Base-by-base conservation (phyloP, 2,113 vertebrate genomes). In the Myotis davidii region DNA sequence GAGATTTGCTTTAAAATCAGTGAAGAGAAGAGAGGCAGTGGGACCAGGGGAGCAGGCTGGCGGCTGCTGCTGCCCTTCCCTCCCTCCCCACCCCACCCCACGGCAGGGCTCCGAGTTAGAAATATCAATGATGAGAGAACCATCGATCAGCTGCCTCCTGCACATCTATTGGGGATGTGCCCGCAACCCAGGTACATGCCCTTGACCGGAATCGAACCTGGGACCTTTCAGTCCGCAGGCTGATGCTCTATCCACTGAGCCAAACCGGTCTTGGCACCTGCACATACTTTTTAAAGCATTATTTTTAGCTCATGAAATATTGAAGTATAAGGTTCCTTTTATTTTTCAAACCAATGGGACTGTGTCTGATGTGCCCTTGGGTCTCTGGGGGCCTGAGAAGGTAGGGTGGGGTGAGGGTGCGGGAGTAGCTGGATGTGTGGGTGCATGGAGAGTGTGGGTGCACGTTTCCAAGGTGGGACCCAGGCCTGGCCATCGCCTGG, bases 291-390 rank as follows among this genome's bases (percentile, higher is more conserved):
- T n/a, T n/a, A n/a, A n/a, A n/a, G n/a, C n/a, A n/a, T n/a, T n/a
- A n/a, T n/a, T n/a, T n/a, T n/a, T n/a, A n/a, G n/a, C n/a, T n/a
- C n/a, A n/a, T n/a, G n/a, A n/a, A n/a, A n/a, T n/a, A 97, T 25
- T 96, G 93, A 97, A 97, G 94, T 97, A 93, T 97, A 97, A 97
- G 95, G 96, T 97, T 96, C 86, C 94, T 96, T 96, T 96, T 97
- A 97, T 97, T 97, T 97, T 97, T n/a, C 97, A 97, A 97, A 97
- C 96, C 95, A 96, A 67, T 2, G 59, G 93, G 88, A 97, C 94
- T 95, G 87, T 91, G 83, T 93, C 72, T 76, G 65, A 85, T 78
- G 89, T 70, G 72, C 87, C 86, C 81, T 81, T 74, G 2, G 2
- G 82, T 90, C 73, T 59, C 67, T 1, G 5, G 67, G 84, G 67